Base-by-base conservation (phyloP, 2,113 vertebrate species). In the Hippopotamus amphibius region DNA sequence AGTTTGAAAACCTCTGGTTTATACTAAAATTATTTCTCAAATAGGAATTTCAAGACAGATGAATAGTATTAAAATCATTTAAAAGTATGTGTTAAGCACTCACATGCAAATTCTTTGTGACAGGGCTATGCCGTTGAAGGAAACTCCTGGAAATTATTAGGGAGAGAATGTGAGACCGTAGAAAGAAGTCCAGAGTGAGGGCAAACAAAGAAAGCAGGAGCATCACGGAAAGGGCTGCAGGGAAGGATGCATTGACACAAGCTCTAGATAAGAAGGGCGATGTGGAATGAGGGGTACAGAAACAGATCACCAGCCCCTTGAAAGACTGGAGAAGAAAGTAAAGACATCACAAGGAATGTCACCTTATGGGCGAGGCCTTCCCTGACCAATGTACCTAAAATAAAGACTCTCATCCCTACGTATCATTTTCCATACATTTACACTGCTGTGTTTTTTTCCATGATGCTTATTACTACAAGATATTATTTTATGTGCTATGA, bases 11-110 rank as follows among this genome's bases (percentile, higher is more conserved):
- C 26, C 24, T 90, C 79, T 95, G 41, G 6, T 65, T 97, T 79
- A 93, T 43, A 17, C 12, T 63, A 55, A 59, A 89, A 80, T 96
- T 84, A 90, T 65, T 93, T 82, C 61, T 93, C 92, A 89, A 96
- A 76, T 37, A 59, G 43, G 43, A 57, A 81, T 95, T 59, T 61
- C 46, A 65, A 92, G 22, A 81, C 46, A 69, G 63, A 66, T 17
- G 50, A 91, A 57, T 74, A 26, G 72, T 63, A 95, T n/a, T 90
- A 91, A 84, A 82, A 91, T 61, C 16, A 88, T 28, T 33, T 92
- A 66, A 74, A 96, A 74, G 19, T 37, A 48, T 72, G 37, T 80
- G 53, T 48, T 50, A 95, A 95, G 55, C 8, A 85, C 30, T 50
- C 90, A 83, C 69, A 37, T 30, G 19, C 37, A 96, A 86, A 90